Evolutionary conservation across 2,113 vertebrate genomes (phyloP).

Genomic region (Brachyhypopomus occidentalis): DNA sequence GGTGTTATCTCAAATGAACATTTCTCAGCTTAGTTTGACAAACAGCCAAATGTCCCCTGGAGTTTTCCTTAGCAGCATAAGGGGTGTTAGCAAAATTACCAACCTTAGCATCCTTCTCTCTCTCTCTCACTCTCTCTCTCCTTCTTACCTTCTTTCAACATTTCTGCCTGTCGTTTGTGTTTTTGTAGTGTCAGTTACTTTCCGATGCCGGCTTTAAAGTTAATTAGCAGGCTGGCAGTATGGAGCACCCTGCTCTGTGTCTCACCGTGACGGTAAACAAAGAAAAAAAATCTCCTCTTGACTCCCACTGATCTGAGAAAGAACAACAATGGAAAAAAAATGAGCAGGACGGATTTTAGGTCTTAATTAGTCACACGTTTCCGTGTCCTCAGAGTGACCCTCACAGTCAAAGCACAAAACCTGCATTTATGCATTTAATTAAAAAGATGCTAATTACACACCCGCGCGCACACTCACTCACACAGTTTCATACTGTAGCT

Average conservation of each 20-base stretch:
- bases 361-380: slow-evolving; percentile 51
- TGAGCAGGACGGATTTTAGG: slow-evolving; percentile 17
- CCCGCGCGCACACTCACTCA: slow-evolving; percentile 10
- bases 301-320: slow-evolving; percentile 25
- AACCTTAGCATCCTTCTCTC: slow-evolving; percentile 1
- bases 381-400: slow-evolving; percentile 41
- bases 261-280: slow-evolving; percentile 17
- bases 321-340: slow-evolving; percentile 19
- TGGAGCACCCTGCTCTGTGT: slow-evolving; percentile 17
- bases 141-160: not conserved
- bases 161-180: slow-evolving; percentile 17
- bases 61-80: not conserved
- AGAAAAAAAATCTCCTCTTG: slow-evolving; percentile 11
- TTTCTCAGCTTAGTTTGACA: not conserved
- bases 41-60: not conserved
- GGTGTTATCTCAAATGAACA: not conserved
- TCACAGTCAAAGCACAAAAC: slow-evolving; percentile 28
- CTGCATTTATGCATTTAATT: slow-evolving; percentile 48
- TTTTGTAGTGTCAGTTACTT: slow-evolving; percentile 27
- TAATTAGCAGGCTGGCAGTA: slow-evolving; percentile 46
- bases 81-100: slow-evolving; percentile 3
- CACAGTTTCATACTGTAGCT: not conserved
- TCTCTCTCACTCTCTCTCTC: not conserved
- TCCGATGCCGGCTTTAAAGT: slow-evolving; percentile 27
- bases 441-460: slow-evolving; percentile 49